A percentile compares a stretch with the other conserved stretches of the same genome.
Evolutionary conservation across 2,797 vertebrate genomes (phyloP).

Genomic region (Mallotus villosus): DNA sequence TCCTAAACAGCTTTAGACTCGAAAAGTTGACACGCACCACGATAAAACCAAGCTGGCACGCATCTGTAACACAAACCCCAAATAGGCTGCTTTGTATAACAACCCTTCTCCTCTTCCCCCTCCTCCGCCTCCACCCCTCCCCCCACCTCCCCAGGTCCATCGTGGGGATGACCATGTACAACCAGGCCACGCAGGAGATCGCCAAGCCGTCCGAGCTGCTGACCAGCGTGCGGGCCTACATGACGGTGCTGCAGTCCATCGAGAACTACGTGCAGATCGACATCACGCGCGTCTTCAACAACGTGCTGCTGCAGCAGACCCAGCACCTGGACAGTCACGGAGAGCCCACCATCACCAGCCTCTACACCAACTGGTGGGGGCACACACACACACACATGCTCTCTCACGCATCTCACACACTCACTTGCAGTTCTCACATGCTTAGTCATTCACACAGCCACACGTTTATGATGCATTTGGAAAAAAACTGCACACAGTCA

Average conservation of each 20-base stretch:
- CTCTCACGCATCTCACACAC: background rate
- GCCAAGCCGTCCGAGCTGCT: constrained; percentile 97
- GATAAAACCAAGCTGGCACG: background rate
- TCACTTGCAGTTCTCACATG: background rate
- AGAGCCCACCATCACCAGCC: constrained; percentile 97
- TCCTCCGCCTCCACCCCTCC: too few relatives aligned
- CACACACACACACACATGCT: background rate
- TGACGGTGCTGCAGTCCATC: constrained; percentile 98
- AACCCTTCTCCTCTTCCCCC: constrained; percentile 25
- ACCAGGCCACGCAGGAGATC: constrained; percentile 98
- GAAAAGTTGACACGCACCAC: background rate
- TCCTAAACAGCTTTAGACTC: background rate
- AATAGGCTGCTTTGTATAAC: constrained; percentile 37
- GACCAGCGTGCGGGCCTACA: constrained; percentile 96
- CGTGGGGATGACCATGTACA: constrained; percentile 99
- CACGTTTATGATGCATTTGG: too few relatives aligned
- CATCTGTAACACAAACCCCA: background rate
- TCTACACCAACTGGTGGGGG: constrained; percentile 97
- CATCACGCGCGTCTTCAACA: constrained; percentile 98
- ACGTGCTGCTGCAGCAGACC: constrained; percentile 98
- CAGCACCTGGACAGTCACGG: constrained; percentile 99
- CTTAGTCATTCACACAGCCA: background rate
- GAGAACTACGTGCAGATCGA: constrained; percentile 99
- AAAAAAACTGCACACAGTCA: too few relatives aligned
- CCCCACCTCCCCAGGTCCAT: constrained; percentile 75